These are phyloP conservation scores for Anthonomus grandis DNA, from an alignment of 1,140 invertebrate genomes.

Conservation along the genomic window DNA sequence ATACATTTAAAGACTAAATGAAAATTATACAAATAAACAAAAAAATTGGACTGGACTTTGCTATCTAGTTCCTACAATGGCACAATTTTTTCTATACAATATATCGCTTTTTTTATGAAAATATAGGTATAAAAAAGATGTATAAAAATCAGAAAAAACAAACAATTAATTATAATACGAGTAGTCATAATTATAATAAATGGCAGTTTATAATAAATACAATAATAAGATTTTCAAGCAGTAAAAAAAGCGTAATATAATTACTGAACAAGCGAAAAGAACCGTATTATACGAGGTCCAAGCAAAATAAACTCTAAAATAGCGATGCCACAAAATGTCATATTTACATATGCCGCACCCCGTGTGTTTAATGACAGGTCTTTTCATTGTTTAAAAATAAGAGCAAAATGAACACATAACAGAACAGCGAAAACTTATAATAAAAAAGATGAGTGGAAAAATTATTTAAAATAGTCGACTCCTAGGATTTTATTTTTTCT, in stretches of 20 bases:
- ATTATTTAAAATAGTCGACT: not conserved
- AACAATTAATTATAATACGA: conserved; percentile 32
- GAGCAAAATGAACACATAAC: conserved; percentile 39
- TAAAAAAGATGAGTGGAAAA: conserved; percentile 9
- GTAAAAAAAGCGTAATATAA: conserved; percentile 19
- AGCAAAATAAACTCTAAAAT: conserved; percentile 13
- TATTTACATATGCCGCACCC: not conserved
- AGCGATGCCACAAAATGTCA: not conserved
- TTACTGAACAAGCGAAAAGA: conserved; percentile 23
- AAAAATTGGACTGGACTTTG: conserved; percentile 33
- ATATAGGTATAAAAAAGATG: conserved; percentile 37
- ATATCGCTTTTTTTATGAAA: conserved; percentile 27
- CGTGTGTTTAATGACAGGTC: no score
- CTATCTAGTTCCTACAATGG: conserved; percentile 38
- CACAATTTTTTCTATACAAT: conserved; percentile 35
- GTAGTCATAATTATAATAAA: no score
- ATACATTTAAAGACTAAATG: conserved; percentile 35
- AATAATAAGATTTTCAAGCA: conserved; percentile 26
- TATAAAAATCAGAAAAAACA: conserved; percentile 35
- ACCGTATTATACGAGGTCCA: conserved; percentile 24
- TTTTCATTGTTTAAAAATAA: not conserved
- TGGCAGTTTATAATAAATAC: conserved; percentile 39
- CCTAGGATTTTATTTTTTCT: not conserved
- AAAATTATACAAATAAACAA: conserved; percentile 26
- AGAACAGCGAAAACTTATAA: conserved; percentile 39